These are phyloP conservation scores for Zaprionus vittiger DNA, from an alignment of 1,140 invertebrate species.

Conservation along the genomic window DNA sequence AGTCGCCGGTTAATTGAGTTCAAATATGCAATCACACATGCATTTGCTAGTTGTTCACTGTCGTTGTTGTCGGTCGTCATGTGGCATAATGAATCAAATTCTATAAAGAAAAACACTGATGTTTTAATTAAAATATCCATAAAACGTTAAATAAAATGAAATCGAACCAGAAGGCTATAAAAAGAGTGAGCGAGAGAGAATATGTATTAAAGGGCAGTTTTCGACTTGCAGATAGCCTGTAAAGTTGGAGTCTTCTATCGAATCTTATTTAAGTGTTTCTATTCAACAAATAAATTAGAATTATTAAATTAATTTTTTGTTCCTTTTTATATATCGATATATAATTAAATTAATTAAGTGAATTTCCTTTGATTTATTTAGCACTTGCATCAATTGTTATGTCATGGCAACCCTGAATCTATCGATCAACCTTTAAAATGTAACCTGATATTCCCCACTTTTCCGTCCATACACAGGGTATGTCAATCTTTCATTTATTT, in stretches of 20 bases:
- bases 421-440: not conserved
- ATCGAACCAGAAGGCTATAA: not conserved
- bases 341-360: too few relatives aligned
- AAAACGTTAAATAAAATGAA: slow-evolving; percentile 23
- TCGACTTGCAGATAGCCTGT: not conserved
- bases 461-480: not conserved
- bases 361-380: not conserved
- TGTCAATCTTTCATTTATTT: not conserved
- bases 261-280: not conserved
- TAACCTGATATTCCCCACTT: not conserved
- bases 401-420: not conserved
- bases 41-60: slow-evolving; percentile 49
- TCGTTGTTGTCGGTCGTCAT: slow-evolving; percentile 29
- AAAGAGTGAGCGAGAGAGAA: not conserved
- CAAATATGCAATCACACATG: slow-evolving; percentile 76
- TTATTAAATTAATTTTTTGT: too few relatives aligned
- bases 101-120: slow-evolving; percentile 60
- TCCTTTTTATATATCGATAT: too few relatives aligned
- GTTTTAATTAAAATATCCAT: slow-evolving; percentile 70
- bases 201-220: not conserved
- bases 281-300: too few relatives aligned
- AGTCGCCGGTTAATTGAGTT: slow-evolving; percentile 69
- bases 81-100: slow-evolving; percentile 64
- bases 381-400: not conserved
- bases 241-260: not conserved